Evolutionary conservation across 1,140 invertebrate species (phyloP).

Genomic region (Olivierus martensii): DNA sequence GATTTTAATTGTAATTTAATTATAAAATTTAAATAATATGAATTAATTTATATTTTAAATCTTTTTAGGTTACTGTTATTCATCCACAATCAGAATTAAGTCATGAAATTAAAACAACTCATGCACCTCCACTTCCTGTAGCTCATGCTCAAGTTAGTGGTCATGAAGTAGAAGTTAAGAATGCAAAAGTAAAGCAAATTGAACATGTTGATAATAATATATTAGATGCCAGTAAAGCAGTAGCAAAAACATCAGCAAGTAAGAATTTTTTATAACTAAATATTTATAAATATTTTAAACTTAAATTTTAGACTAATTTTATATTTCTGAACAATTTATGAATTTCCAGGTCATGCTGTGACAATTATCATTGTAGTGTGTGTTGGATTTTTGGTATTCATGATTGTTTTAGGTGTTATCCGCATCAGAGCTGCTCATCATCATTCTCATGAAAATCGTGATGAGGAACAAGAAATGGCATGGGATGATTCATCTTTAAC

Average conservation of each 20-base stretch:
- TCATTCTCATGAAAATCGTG: conserved; percentile 38
- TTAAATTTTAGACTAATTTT: too few species aligned
- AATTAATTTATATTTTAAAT: not conserved
- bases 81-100: conserved; percentile 39
- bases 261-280: conserved; percentile 7
- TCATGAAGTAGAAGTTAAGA: conserved; percentile 45
- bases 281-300: too few species aligned
- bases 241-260: conserved; percentile 23
- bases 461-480: conserved; percentile 72
- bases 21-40: not conserved
- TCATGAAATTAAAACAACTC: conserved; percentile 10
- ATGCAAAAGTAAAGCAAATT: conserved; percentile 21
- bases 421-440: conserved; percentile 50
- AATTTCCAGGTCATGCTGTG: conserved; percentile 45
- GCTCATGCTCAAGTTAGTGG: conserved; percentile 46
- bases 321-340: too few species aligned
- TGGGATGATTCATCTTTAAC: conserved; percentile 95
- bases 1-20: conserved; percentile 6
- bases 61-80: conserved; percentile 53
- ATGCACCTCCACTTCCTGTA: conserved; percentile 3
- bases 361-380: conserved; percentile 86
- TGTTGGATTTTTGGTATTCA: conserved; percentile 67
- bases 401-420: conserved; percentile 66
- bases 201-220: conserved; percentile 15
- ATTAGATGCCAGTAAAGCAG: conserved; percentile 14